phyloP scores from a whole-genome alignment of 2,797 vertebrate species.

The Molossus molossus region DNA sequence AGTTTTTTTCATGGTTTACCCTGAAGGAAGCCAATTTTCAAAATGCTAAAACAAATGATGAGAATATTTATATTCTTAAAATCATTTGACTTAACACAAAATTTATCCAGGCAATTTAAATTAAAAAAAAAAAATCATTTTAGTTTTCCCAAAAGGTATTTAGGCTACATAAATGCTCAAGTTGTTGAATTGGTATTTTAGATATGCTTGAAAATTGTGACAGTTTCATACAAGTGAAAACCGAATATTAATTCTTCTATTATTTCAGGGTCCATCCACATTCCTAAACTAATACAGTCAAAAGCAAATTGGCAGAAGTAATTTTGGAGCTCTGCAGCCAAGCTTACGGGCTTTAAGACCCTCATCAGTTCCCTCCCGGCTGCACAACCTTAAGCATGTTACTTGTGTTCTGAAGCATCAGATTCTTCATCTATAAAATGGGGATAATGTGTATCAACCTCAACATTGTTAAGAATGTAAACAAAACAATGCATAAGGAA shows the following conservation, averaged over 20 bases:
- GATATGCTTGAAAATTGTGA: conserved; percentile 6
- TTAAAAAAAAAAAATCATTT: conserved; percentile 57
- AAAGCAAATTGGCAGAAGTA: background rate
- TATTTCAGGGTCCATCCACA: background rate
- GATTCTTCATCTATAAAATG: background rate
- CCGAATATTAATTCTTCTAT: conserved; percentile 6
- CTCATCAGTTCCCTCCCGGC: background rate
- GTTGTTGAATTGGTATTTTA: conserved; percentile 64
- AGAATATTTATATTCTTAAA: conserved; percentile 82
- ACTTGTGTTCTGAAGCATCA: background rate
- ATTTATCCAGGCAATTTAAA: conserved; percentile 66
- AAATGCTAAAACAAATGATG: conserved; percentile 83
- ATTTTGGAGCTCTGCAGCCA: background rate
- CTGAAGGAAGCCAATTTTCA: conserved; percentile 84
- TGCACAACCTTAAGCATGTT: background rate
- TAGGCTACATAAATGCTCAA: conserved; percentile 56
- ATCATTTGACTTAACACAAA: conserved; percentile 75
- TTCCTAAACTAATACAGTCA: background rate
- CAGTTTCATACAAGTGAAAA: conserved; percentile 21
- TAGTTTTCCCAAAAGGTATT: conserved; percentile 67
- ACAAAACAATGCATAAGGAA: background rate
- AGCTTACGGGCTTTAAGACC: background rate
- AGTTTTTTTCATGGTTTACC: conserved; percentile 53
- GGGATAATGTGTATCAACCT: background rate
- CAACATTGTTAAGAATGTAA: background rate